A percentile compares a stretch with the other conserved stretches of the same genome.
phyloP scores from a whole-genome alignment of 1,140 invertebrate species.

The Drosophila jambulina region DNA sequence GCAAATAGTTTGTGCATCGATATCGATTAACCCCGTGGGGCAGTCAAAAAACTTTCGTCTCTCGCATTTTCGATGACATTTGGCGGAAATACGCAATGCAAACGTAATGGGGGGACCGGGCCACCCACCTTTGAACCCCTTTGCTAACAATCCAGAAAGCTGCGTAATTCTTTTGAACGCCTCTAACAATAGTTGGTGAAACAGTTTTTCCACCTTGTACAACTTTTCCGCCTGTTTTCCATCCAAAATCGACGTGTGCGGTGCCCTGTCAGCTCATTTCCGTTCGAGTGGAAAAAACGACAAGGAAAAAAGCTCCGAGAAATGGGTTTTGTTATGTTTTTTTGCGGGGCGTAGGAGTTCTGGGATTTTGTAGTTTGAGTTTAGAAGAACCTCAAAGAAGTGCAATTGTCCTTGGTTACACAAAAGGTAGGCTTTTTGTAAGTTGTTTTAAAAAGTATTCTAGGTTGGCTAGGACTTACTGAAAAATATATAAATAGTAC shows the following conservation, averaged over 20 bases:
- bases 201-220: constrained; percentile 65
- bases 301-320: constrained; percentile 41
- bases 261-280: constrained; percentile 76
- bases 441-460: background rate
- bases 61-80: constrained; percentile 72
- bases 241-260: constrained; percentile 61
- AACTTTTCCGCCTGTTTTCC: constrained; percentile 26
- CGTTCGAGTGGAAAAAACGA: constrained; percentile 74
- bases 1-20: constrained; percentile 70
- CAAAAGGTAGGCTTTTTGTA: background rate
- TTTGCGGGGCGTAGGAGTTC: constrained; percentile 6
- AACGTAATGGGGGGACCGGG: constrained; percentile 60
- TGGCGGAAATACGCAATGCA: constrained; percentile 84
- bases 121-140: background rate
- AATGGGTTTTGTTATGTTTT: constrained; percentile 31
- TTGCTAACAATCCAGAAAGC: constrained; percentile 62
- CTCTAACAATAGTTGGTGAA: constrained; percentile 80
- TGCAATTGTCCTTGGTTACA: constrained; percentile 32
- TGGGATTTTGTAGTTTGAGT: background rate
- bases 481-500: too few species aligned
- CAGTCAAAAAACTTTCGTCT: constrained; percentile 72
- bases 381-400: constrained; percentile 1
- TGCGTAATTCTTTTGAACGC: constrained; percentile 76
- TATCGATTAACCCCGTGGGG: constrained; percentile 46
- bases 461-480: background rate